phyloP scores from a whole-genome alignment of 2,888 invertebrate genomes.

The Caenorhabditis wallacei region DNA sequence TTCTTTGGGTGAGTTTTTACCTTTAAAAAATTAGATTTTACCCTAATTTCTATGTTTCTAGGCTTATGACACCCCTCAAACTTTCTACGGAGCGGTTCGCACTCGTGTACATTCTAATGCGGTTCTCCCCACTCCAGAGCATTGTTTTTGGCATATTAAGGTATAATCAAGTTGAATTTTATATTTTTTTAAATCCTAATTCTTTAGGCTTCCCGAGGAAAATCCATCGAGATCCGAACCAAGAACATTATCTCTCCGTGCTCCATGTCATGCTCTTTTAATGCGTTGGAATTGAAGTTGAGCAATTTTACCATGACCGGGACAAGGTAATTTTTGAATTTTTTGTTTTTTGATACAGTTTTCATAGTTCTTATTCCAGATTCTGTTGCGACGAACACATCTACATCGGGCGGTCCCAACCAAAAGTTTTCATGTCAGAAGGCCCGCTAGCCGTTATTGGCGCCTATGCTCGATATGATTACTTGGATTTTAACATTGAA shows the following conservation, averaged over 20 bases:
- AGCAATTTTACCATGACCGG: constrained; percentile 66
- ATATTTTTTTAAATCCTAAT: constrained; percentile 4
- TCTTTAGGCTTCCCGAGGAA: constrained; percentile 15
- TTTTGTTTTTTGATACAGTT: background rate
- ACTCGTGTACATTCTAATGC: constrained; percentile 58
- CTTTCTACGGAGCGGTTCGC: constrained; percentile 55
- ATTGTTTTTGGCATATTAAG: constrained; percentile 65
- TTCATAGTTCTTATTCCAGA: constrained; percentile 26
- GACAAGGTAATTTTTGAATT: constrained; percentile 28
- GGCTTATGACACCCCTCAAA: constrained; percentile 49
- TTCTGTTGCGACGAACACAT: constrained; percentile 68
- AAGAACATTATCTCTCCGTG: constrained; percentile 65
- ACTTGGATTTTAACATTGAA: constrained; percentile 61
- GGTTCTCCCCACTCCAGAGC: constrained; percentile 45
- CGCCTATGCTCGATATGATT: constrained; percentile 65
- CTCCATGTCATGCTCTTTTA: constrained; percentile 66
- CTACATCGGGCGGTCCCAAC: constrained; percentile 25
- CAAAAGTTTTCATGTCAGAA: constrained; percentile 43
- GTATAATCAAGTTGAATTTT: background rate
- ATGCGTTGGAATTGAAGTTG: constrained; percentile 59
- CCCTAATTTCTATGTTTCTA: constrained; percentile 32
- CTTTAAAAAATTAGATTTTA: background rate
- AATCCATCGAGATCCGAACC: constrained; percentile 50
- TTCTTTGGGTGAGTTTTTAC: constrained; percentile 42
- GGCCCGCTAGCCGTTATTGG: constrained; percentile 59